These are phyloP conservation scores for Malaclemys terrapin DNA, from an alignment of 2,113 vertebrate species.

Conservation along the genomic window DNA sequence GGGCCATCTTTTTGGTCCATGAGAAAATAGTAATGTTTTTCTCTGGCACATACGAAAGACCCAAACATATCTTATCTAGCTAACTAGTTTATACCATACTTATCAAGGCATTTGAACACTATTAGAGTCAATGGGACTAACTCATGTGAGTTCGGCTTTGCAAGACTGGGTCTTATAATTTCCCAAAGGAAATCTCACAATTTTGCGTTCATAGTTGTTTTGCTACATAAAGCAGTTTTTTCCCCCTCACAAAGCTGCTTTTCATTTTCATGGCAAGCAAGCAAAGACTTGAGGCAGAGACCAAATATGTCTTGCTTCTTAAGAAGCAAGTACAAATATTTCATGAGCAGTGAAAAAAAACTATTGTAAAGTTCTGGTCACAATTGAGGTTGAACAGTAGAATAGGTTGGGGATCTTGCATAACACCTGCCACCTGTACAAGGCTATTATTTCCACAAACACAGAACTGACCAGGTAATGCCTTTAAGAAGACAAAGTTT, in stretches of 20 bases:
- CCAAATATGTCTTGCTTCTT: neutral
- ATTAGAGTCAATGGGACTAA: neutral
- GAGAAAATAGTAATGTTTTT: constrained; percentile 22
- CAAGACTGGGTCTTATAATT: neutral
- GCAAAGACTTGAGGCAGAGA: neutral
- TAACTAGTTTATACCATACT: neutral
- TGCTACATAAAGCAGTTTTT: neutral
- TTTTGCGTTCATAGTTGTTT: neutral
- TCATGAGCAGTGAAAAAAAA: neutral
- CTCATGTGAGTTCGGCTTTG: neutral
- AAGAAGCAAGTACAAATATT: neutral
- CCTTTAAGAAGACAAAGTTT: neutral
- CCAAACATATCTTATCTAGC: neutral
- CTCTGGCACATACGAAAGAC: neutral
- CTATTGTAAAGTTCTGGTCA: neutral
- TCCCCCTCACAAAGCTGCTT: neutral
- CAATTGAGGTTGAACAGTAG: neutral
- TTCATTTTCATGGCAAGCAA: constrained; percentile 16
- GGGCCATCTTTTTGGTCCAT: constrained; percentile 1
- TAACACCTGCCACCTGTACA: neutral
- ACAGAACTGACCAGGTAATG: neutral
- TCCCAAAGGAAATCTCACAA: neutral
- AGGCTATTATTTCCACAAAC: neutral
- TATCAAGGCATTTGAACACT: neutral
- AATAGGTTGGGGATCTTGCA: neutral